These are phyloP conservation scores for Cygnus buccinator DNA, from an alignment of 2,113 vertebrate species.

Conservation along the genomic window DNA sequence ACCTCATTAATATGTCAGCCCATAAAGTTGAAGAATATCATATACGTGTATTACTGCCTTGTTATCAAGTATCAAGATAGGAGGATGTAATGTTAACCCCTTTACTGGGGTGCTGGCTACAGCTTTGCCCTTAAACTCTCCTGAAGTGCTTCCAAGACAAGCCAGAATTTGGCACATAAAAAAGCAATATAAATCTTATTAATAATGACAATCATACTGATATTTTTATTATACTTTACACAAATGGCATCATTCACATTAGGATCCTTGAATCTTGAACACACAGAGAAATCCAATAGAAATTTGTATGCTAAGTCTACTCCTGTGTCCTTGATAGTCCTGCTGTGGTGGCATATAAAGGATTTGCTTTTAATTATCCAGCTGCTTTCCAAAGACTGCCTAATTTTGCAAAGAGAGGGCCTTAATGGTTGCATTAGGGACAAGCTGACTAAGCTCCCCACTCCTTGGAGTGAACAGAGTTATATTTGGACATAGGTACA, in stretches of 20 bases:
- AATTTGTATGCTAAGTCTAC: neutral
- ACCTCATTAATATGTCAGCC: neutral
- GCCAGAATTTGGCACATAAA: neutral
- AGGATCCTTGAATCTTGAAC: neutral
- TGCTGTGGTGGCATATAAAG: neutral
- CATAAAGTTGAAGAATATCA: neutral
- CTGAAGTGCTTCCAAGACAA: neutral
- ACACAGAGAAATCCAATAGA: neutral
- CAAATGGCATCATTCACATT: neutral
- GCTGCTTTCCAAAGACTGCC: neutral
- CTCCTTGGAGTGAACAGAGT: neutral
- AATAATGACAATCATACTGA: neutral
- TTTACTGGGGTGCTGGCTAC: neutral
- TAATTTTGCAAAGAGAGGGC: neutral
- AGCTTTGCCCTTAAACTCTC: neutral
- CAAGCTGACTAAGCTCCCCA: neutral
- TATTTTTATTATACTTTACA: neutral
- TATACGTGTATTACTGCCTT: accelerated
- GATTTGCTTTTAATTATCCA: neutral
- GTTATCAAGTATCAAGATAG: neutral
- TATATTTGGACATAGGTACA: neutral
- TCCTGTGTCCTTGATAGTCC: neutral
- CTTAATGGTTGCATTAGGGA: neutral
- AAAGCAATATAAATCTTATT: neutral
- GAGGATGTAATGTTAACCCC: neutral